Evolutionary conservation across 2,113 vertebrate genomes (phyloP).

Genomic region (Caracal caracal): DNA sequence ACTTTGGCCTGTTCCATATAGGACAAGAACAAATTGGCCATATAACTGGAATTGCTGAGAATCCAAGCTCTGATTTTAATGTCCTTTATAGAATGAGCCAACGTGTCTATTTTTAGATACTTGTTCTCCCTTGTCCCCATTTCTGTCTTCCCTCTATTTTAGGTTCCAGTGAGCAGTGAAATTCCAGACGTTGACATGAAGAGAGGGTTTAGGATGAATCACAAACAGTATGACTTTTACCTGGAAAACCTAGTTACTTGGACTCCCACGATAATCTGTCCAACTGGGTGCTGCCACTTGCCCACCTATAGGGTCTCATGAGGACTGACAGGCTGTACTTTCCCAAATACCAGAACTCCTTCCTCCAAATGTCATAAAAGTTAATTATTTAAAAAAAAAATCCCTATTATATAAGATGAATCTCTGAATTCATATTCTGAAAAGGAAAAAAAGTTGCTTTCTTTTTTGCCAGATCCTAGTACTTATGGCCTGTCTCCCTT

Average conservation of each 20-base stretch:
- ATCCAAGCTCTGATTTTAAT: constrained; percentile 15
- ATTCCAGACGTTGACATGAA: not conserved
- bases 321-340: not conserved
- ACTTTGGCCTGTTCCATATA: not conserved
- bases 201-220: not conserved
- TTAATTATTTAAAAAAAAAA: not conserved
- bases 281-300: not conserved
- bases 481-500: not conserved
- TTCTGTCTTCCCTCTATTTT: constrained; percentile 12
- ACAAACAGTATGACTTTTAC: not conserved
- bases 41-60: constrained; percentile 28
- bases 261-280: not conserved
- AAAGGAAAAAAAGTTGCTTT: not conserved
- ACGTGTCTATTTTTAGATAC: constrained; percentile 19
- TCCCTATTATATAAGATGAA: not conserved
- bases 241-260: not conserved
- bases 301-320: not conserved
- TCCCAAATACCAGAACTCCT: not conserved
- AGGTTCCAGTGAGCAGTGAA: not conserved
- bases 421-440: not conserved
- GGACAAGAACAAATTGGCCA: constrained; percentile 18
- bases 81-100: constrained; percentile 9
- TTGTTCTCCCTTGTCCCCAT: not conserved
- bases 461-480: not conserved
- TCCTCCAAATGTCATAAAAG: not conserved